These are phyloP conservation scores for Mesodorylaimus sp. DNA, from an alignment of 2,888 invertebrate genomes.

Conservation along the genomic window DNA sequence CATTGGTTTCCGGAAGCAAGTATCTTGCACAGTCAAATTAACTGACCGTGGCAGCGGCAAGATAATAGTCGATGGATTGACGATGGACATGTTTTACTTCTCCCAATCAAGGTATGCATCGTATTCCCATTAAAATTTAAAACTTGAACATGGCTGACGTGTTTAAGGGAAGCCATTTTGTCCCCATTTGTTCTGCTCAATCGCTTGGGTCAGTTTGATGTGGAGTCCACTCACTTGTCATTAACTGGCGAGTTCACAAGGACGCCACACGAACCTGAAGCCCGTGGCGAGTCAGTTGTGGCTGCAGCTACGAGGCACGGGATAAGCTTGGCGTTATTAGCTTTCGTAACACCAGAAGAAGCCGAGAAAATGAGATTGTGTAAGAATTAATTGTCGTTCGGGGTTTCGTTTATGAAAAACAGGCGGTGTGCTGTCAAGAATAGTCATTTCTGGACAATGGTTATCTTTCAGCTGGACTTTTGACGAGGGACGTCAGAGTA, in stretches of 20 bases:
- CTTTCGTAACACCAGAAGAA: not conserved
- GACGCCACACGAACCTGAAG: no score
- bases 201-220: slow-evolving; percentile 9
- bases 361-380: slow-evolving; percentile 1
- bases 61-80: not conserved
- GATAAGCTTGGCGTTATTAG: not conserved
- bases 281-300: not conserved
- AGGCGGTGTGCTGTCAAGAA: not conserved
- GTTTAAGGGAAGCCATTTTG: slow-evolving; percentile 9
- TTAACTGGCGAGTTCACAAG: no score
- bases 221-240: slow-evolving; percentile 6
- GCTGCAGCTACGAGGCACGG: slow-evolving; percentile 2
- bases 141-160: no score
- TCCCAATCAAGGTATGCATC: slow-evolving; percentile 2
- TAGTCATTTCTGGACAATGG: not conserved
- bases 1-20: not conserved
- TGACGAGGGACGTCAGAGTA: slow-evolving; percentile 1
- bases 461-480: slow-evolving; percentile 2
- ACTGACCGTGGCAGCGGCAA: not conserved
- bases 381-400: not conserved
- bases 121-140: not conserved
- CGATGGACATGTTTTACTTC: not conserved
- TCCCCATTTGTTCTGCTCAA: slow-evolving; percentile 9
- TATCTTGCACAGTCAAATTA: not conserved
- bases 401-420: not conserved